Evolutionary conservation across 2,113 vertebrate genomes (phyloP).

Genomic region (Oreochromis niloticus): DNA sequence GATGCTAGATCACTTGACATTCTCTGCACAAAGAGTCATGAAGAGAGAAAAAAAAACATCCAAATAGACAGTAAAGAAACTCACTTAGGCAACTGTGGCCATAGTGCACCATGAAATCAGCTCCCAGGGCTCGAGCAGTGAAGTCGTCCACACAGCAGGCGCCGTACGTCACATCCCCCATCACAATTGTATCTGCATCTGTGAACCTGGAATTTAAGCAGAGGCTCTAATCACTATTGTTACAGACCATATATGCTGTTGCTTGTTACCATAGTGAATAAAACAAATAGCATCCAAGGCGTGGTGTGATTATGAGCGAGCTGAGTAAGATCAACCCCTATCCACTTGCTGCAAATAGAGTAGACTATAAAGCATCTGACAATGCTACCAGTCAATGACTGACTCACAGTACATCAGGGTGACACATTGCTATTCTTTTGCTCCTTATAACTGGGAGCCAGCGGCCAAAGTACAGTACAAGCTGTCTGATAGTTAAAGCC

Average conservation of each 20-base stretch:
- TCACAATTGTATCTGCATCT: conserved; percentile 85
- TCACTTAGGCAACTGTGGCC: conserved; percentile 96
- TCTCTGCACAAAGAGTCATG: neutral
- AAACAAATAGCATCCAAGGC: conserved; percentile 1
- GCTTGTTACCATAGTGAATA: conserved; percentile 1
- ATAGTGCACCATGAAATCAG: conserved; percentile 97
- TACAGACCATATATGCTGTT: neutral
- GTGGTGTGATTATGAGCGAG: conserved; percentile 11
- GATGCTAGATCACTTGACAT: neutral
- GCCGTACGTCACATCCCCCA: conserved; percentile 96
- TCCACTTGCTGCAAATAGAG: neutral
- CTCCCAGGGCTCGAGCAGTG: conserved; percentile 89
- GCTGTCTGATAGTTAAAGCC: neutral
- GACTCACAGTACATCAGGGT: neutral
- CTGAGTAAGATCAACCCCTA: conserved; percentile 29
- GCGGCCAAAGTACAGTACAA: neutral
- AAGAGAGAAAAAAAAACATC: neutral
- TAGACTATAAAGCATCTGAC: conserved; percentile 2
- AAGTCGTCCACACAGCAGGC: conserved; percentile 98
- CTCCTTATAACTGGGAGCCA: neutral
- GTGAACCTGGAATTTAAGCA: conserved; percentile 80
- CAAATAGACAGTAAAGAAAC: conserved; percentile 19
- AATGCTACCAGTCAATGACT: neutral
- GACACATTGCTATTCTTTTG: neutral
- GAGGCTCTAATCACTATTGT: neutral